Percentiles rank a stretch among this genome's conserved stretches.
Evolutionary conservation across 2,888 invertebrate species (phyloP).

Genomic region (Lasioglossum zephyrum): DNA sequence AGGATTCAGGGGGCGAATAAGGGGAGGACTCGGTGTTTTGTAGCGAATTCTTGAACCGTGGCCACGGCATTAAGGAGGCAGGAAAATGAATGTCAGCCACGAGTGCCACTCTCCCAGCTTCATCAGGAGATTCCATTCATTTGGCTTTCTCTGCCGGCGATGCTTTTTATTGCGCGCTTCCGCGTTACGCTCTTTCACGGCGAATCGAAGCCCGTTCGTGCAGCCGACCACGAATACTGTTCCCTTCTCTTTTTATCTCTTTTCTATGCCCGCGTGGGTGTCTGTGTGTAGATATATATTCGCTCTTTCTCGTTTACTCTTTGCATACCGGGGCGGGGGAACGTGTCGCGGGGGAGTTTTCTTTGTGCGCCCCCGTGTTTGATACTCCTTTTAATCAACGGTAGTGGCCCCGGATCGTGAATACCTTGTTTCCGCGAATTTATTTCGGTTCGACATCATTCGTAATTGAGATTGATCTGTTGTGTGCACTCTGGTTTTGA

Average conservation of each 20-base stretch:
- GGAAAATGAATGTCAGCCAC: constrained; percentile 62
- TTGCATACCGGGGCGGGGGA: not conserved
- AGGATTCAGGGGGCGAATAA: constrained; percentile 3
- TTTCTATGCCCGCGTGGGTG: not conserved
- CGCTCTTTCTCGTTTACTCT: not conserved
- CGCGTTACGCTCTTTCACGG: constrained; percentile 17
- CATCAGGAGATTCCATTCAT: constrained; percentile 62
- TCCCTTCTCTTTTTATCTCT: not conserved
- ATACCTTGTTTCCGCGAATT: constrained; percentile 26
- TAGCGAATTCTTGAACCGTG: constrained; percentile 33
- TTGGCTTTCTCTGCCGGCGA: constrained; percentile 29
- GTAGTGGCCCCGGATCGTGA: constrained; percentile 29
- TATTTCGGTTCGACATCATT: constrained; percentile 7
- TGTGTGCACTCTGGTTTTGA: not conserved
- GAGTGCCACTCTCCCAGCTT: constrained; percentile 53
- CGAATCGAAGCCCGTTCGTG: constrained; percentile 15
- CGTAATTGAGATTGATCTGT: constrained; percentile 11
- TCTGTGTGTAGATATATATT: not conserved
- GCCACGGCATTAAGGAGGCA: constrained; percentile 45
- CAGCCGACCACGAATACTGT: constrained; percentile 6
- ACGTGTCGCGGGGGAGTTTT: not conserved
- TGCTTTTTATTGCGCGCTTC: constrained; percentile 46
- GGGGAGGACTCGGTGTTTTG: constrained; percentile 44
- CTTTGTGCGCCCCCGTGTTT: not conserved
- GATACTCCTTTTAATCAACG: constrained; percentile 11